These are phyloP conservation scores for Cynoglossus semilaevis DNA, from an alignment of 2,113 vertebrate genomes.

Conservation along the genomic window DNA sequence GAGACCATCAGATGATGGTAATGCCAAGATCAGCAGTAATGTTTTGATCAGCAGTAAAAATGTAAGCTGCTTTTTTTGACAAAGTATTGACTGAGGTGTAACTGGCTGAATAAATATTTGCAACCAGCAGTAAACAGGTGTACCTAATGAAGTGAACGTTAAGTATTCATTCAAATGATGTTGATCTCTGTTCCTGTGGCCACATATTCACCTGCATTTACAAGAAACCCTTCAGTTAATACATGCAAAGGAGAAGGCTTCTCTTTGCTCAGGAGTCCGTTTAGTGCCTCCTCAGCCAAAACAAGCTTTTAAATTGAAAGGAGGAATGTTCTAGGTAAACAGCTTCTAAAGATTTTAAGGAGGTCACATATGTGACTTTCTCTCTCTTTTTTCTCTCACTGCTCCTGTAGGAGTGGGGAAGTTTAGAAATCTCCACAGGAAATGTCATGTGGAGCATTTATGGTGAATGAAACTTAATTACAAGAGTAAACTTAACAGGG, in stretches of 20 bases:
- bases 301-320: constrained; percentile 68
- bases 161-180: too few relatives aligned
- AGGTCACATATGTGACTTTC: constrained; percentile 57
- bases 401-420: constrained; percentile 31
- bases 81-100: too few relatives aligned
- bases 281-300: constrained; percentile 61
- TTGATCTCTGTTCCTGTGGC: constrained; percentile 5
- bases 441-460: constrained; percentile 41
- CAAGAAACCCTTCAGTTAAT: constrained; percentile 17
- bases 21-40: too few relatives aligned
- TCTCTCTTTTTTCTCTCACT: too few relatives aligned
- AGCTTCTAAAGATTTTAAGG: constrained; percentile 50
- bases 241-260: constrained; percentile 29
- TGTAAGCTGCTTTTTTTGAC: too few relatives aligned
- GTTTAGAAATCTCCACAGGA: constrained; percentile 44
- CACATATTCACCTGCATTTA: constrained; percentile 17
- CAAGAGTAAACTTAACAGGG: constrained; percentile 4
- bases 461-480: constrained; percentile 31
- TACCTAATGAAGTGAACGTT: too few relatives aligned
- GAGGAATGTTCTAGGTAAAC: constrained; percentile 71
- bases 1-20: too few relatives aligned
- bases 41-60: too few relatives aligned
- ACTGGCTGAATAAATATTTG: too few relatives aligned
- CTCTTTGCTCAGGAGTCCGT: constrained; percentile 35
- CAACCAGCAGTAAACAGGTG: too few relatives aligned